Conservation (phyloP, 2,888 invertebrate genomes). For the Pocota personata region DNA sequence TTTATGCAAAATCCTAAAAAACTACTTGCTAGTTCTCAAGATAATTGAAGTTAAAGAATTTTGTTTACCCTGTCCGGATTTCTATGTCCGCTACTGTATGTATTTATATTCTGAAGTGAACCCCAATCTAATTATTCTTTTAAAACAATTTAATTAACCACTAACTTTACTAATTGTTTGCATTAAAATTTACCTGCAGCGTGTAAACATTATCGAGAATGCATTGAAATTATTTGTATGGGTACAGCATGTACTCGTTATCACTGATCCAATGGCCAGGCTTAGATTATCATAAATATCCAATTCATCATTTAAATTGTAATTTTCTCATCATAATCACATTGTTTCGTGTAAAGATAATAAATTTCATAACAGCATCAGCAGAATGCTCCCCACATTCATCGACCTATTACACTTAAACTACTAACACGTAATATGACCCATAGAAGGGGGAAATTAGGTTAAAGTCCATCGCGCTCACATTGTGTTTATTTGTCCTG, state of each 20-base stretch:
- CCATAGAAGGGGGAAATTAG: background rate
- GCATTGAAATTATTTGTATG: background rate
- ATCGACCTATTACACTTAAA: background rate
- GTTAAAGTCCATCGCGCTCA: conserved; percentile 3
- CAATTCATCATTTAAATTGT: conserved; percentile 66
- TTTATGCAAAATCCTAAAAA: no score
- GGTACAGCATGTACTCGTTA: background rate
- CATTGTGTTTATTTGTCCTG: conserved; percentile 22
- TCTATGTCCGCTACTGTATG: no score
- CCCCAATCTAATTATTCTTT: no score
- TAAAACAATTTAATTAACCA: no score
- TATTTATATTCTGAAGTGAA: no score
- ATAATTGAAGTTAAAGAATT: no score
- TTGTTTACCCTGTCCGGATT: no score
- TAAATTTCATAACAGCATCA: conserved; percentile 57
- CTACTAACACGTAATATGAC: background rate
- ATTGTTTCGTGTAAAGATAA: conserved; percentile 58
- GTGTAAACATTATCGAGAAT: background rate
- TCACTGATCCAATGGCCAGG: background rate
- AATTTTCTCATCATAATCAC: conserved; percentile 69
- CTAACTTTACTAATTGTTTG: background rate
- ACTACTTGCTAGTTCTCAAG: no score
- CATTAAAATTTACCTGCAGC: background rate
- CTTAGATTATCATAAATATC: conserved; percentile 22
- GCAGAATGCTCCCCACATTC: background rate